phyloP scores from a whole-genome alignment of 2,113 vertebrate species.

The Motacilla tschutschensis region DNA sequence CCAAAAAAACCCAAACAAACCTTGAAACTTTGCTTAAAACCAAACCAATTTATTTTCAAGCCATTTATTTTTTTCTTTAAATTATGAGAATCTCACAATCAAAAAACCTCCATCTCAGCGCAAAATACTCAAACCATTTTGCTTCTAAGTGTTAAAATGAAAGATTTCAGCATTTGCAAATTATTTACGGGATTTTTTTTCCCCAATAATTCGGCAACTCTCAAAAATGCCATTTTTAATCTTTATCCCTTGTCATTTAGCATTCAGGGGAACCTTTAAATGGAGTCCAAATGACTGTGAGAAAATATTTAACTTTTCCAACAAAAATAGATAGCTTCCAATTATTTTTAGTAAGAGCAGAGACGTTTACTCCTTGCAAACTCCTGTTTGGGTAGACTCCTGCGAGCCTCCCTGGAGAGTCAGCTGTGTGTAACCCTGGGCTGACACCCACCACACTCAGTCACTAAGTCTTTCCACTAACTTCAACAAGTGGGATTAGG shows the following conservation, averaged over 20 bases:
- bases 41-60: neutral
- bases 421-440: fast-evolving
- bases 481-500: neutral
- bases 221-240: neutral
- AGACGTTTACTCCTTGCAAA: neutral
- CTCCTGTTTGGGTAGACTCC: neutral
- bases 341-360: neutral
- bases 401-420: neutral
- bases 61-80: neutral
- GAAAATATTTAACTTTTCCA: neutral
- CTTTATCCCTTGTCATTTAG: neutral
- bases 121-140: neutral
- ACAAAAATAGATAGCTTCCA: neutral
- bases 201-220: neutral
- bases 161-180: neutral
- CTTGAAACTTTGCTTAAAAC: neutral
- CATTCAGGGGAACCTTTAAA: neutral
- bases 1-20: too few species aligned
- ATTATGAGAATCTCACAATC: neutral
- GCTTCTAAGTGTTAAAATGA: neutral
- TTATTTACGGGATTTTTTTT: fast-evolving
- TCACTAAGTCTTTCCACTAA: neutral
- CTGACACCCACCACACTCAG: neutral
- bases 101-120: neutral
- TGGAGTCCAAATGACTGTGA: neutral